These are phyloP conservation scores for Ecdyonurus torrentis DNA, from an alignment of 2,888 invertebrate genomes.

Conservation along the genomic window DNA sequence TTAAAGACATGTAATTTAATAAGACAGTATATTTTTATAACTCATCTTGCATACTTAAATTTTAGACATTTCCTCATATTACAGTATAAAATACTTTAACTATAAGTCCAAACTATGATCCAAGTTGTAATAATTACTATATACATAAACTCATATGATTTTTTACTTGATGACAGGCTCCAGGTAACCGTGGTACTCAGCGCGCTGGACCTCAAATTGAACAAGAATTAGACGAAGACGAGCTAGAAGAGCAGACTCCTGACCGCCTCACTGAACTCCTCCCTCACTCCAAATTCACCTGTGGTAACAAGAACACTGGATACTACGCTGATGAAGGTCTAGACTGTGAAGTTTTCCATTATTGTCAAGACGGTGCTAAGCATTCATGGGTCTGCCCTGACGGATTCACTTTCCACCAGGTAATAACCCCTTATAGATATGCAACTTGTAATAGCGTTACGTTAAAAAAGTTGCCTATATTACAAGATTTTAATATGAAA, in stretches of 20 bases:
- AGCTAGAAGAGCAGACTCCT: slow-evolving; percentile 68
- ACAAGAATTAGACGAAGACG: slow-evolving; percentile 33
- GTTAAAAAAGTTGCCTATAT: neutral
- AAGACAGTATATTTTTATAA: no score
- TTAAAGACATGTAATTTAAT: no score
- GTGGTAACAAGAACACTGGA: slow-evolving; percentile 62
- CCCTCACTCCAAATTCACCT: slow-evolving; percentile 70
- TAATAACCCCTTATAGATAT: no score
- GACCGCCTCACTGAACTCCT: slow-evolving; percentile 63
- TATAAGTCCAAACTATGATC: no score
- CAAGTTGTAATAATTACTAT: no score
- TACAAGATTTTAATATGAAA: neutral
- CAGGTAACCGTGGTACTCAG: neutral
- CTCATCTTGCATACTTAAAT: no score
- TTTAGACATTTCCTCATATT: no score
- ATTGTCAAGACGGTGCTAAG: slow-evolving; percentile 75
- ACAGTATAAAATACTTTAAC: no score
- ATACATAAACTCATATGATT: no score
- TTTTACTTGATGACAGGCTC: no score
- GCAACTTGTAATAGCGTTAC: no score
- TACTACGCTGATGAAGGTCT: slow-evolving; percentile 84
- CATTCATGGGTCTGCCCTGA: slow-evolving; percentile 91
- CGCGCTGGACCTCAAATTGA: neutral
- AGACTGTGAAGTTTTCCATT: slow-evolving; percentile 83
- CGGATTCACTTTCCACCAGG: slow-evolving; percentile 76